These are phyloP conservation scores for Myotis myotis DNA, from an alignment of 2,797 vertebrate genomes.

Conservation along the genomic window DNA sequence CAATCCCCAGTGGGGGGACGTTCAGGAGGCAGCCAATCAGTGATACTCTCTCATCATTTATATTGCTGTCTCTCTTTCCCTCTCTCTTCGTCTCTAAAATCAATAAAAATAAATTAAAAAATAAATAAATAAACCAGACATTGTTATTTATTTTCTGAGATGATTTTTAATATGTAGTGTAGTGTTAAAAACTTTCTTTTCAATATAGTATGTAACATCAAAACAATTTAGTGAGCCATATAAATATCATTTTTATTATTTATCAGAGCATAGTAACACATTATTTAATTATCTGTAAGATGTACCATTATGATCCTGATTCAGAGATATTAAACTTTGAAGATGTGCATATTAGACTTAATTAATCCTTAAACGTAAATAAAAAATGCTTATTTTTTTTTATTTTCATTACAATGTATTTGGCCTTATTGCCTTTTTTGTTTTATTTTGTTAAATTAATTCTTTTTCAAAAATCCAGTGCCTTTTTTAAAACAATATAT, in stretches of 20 bases:
- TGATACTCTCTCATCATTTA: too few relatives aligned
- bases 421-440: neutral
- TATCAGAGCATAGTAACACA: neutral
- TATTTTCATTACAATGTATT: neutral
- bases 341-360: neutral
- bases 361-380: neutral
- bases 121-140: neutral
- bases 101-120: too few relatives aligned
- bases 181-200: slow-evolving; percentile 6
- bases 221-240: neutral
- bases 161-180: neutral
- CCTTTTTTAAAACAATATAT: neutral
- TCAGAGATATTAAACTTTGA: neutral
- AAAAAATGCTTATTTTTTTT: neutral
- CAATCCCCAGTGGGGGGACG: too few relatives aligned
- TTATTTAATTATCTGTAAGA: neutral
- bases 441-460: neutral
- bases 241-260: neutral
- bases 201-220: neutral
- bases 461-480: neutral
- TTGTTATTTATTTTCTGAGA: neutral
- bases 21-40: too few relatives aligned
- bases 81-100: too few relatives aligned
- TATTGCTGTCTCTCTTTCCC: too few relatives aligned
- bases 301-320: neutral